Evolutionary conservation across 2,113 vertebrate species (phyloP), one percentile per base, ranked within the genome.

Genomic region (Plectropomus leopardus): DNA sequence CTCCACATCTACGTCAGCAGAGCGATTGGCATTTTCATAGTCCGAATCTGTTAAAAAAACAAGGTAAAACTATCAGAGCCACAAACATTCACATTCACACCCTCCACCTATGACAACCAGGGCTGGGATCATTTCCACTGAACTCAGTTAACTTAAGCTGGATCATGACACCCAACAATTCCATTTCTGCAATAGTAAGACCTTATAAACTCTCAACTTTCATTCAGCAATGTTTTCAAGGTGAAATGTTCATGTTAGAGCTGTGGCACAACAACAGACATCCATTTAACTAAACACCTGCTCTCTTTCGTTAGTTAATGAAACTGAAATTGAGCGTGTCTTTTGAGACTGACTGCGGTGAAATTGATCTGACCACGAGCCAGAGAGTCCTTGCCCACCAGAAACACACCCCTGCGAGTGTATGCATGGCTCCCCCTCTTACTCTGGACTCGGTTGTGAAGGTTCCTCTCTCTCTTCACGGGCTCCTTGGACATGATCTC

Each of bases 401-500:
- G 67, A 86, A 76, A 85, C 82, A 88, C 80, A 45, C 74, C 85
- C 77, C 59, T 87, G 82, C n/a, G 51, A 80, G 68, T 48, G 67
- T 82, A 82, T 87, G 23, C 70, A 82, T 59, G 72, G 58, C 70
- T 86, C 51, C 72, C 76, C 8, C 80, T 82, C 93, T 95, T 92
- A 94, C 94, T 95, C 90, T 95, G 95, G 42, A 94, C 92, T 88
- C 94, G 83, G 79, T 95, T 95, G 81, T 95, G 93, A 45, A 95
- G 93, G 87, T 95, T 96, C 86, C 93, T 90, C 87, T 95, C 94
- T 72, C 93, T 84, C 81, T 96, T 95, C 45, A 95, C 93, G 0
- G 94, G 94, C 72, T 95, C 94, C 68, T 94, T 95, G 59, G 89
- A 95, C 93, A 95, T 95, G 88, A 96, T 95, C 85, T 96, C 94